phyloP scores from a whole-genome alignment of 2,113 vertebrate genomes.

The zebrafish (Danio rerio) region GRCz12tu NC_133200.1:16791501-16792000 shows the following conservation, averaged over 20 bases:
- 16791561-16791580: background rate
- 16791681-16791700: background rate
- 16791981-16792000: too few relatives aligned
- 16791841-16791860: background rate
- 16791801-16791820: constrained; percentile 25
- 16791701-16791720: background rate
- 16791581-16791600: background rate
- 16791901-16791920: background rate
- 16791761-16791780: background rate
- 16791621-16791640: background rate
- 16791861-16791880: background rate
- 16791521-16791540: too few relatives aligned
- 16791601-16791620: background rate
- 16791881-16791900: background rate
- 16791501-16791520: too few relatives aligned
- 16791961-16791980: too few relatives aligned
- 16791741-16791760: background rate
- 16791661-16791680: background rate
- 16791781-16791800: constrained; percentile 30
- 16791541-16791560: too few relatives aligned
- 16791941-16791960: too few relatives aligned
- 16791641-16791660: background rate
- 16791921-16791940: too few relatives aligned
- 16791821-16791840: background rate
- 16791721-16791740: constrained; percentile 3